Evolutionary conservation across 2,113 vertebrate genomes (phyloP).

Genomic region (Chauna torquata): DNA sequence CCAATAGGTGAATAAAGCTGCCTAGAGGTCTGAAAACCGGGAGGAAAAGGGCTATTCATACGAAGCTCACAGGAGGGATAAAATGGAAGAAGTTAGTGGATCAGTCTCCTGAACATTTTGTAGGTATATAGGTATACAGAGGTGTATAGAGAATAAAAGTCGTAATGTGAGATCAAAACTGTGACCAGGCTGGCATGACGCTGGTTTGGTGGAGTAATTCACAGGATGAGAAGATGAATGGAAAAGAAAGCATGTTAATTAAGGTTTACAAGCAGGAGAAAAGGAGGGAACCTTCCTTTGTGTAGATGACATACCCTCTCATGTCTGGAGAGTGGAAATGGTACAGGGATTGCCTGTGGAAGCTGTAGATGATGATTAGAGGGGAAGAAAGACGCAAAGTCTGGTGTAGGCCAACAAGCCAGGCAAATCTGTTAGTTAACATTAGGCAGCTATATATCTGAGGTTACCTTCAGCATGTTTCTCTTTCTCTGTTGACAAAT

Average conservation of each 20-base stretch:
- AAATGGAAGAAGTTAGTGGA: background rate
- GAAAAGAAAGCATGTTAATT: background rate
- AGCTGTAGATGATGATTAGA: background rate
- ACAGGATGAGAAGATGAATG: background rate
- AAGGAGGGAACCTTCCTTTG: background rate
- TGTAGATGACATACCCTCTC: background rate
- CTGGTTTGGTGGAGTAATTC: background rate
- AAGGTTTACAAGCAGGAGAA: background rate
- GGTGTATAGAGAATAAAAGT: background rate
- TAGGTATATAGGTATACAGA: no score
- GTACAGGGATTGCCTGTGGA: background rate
- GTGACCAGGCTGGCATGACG: background rate
- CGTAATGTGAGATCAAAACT: background rate
- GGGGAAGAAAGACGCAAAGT: background rate
- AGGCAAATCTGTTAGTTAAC: rapidly evolving
- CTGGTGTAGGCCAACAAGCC: background rate
- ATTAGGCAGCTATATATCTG: background rate
- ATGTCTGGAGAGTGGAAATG: background rate
- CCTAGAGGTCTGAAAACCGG: background rate
- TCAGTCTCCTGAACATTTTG: background rate
- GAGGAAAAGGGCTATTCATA: background rate
- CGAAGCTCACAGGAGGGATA: background rate
- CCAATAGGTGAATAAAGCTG: background rate
- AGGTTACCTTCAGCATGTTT: background rate
- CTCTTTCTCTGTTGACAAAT: background rate